Evolutionary conservation across 2,888 invertebrate species (phyloP).

Genomic region (Hetaerina titia): DNA sequence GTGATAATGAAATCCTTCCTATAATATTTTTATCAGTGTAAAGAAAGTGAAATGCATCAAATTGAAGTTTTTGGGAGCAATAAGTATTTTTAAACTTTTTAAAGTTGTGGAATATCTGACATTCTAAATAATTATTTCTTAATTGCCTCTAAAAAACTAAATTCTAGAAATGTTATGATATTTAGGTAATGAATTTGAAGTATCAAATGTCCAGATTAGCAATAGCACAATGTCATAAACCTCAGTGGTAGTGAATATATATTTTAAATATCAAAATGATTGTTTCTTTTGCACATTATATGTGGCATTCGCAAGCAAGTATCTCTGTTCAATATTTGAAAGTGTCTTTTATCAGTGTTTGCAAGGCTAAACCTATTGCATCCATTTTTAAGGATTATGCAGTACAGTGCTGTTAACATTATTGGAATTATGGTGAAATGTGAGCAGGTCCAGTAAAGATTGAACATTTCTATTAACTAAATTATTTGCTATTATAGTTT

Average conservation of each 20-base stretch:
- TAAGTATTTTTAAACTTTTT: conserved; percentile 43
- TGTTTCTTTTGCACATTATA: neutral
- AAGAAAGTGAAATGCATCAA: neutral
- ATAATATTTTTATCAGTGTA: conserved; percentile 37
- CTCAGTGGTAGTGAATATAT: neutral
- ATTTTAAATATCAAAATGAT: neutral
- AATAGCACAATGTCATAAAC: neutral
- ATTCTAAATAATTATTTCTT: neutral
- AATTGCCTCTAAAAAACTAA: neutral
- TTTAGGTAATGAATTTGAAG: neutral
- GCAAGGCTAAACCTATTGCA: conserved; percentile 34
- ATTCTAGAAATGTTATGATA: neutral
- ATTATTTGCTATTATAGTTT: neutral
- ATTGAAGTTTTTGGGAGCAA: conserved; percentile 51
- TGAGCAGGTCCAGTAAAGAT: too few species aligned
- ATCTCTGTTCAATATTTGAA: neutral
- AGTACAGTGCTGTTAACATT: neutral
- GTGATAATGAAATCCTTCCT: conserved; percentile 54
- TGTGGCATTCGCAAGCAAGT: neutral
- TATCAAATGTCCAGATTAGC: neutral
- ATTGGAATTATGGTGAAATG: too few species aligned
- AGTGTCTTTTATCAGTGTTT: conserved; percentile 16
- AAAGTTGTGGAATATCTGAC: neutral
- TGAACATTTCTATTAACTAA: too few species aligned
- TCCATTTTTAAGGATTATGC: neutral